Evolutionary conservation across 2,888 invertebrate species (phyloP).

Genomic region (Drosophila cracens): DNA sequence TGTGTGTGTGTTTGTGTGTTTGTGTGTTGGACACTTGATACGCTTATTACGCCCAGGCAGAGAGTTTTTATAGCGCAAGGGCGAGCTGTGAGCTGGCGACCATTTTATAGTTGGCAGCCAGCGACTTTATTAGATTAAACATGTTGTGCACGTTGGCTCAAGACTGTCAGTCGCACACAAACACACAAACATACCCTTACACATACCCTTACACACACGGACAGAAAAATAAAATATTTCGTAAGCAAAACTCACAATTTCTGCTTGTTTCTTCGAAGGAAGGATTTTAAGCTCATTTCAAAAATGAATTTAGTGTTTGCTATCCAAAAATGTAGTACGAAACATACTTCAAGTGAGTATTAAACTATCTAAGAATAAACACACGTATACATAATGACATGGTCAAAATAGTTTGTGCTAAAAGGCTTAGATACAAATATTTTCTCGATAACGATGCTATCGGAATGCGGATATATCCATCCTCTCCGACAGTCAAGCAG

Average conservation of each 20-base stretch:
- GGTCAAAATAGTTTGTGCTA: background rate
- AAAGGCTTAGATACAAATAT: background rate
- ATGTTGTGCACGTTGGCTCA: conserved; percentile 72
- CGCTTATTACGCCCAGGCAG: conserved; percentile 73
- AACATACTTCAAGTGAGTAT: background rate
- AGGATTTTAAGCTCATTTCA: background rate
- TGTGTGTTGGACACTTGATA: conserved; percentile 69
- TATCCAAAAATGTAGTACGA: background rate
- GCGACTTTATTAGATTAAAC: conserved; percentile 80
- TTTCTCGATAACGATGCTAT: too few species aligned
- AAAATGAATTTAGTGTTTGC: background rate
- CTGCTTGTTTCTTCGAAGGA: background rate
- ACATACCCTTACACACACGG: background rate
- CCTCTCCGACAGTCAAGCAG: too few species aligned
- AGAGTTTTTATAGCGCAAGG: conserved; percentile 63
- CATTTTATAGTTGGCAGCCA: conserved; percentile 72
- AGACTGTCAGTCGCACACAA: conserved; percentile 35
- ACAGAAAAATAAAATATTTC: conserved; percentile 3
- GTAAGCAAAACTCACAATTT: background rate
- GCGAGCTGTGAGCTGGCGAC: conserved; percentile 45
- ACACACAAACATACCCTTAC: conserved; percentile 18
- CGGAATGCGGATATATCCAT: too few species aligned
- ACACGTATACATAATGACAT: background rate
- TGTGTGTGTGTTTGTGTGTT: conserved; percentile 7
- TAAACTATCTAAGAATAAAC: background rate